Evolutionary conservation across 1,140 invertebrate species (phyloP).

Genomic region (Cyphomyrmex costatus): DNA sequence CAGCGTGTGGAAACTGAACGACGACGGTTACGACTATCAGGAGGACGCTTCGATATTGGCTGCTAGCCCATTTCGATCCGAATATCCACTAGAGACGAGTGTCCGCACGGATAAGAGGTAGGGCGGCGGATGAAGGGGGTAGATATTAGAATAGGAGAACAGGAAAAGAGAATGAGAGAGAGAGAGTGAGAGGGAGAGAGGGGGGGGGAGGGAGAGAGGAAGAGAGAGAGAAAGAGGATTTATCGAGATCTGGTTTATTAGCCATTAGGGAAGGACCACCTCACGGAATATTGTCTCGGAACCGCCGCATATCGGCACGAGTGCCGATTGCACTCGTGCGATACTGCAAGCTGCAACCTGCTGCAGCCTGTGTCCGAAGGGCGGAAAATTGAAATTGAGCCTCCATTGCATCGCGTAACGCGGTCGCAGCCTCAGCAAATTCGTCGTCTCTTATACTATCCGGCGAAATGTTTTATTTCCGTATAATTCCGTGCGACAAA

Average conservation of each 20-base stretch:
- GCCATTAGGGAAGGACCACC: conserved; percentile 67
- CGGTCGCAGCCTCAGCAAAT: conserved; percentile 32
- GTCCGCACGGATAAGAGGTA: not conserved
- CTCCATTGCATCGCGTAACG: conserved; percentile 23
- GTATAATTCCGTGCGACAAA: conserved; percentile 5
- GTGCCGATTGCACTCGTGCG: conserved; percentile 56
- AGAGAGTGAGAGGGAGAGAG: no score
- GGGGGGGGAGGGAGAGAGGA: conserved; percentile 27
- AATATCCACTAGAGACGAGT: conserved; percentile 61
- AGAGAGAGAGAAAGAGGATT: conserved; percentile 46
- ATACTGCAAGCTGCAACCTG: conserved; percentile 64
- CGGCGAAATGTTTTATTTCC: conserved; percentile 49
- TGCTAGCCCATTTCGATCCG: conserved; percentile 51
- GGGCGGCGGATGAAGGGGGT: not conserved
- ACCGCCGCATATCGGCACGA: conserved; percentile 50
- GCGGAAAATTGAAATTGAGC: conserved; percentile 77
- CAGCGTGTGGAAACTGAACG: conserved; percentile 48
- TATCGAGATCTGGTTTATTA: conserved; percentile 71
- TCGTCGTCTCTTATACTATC: conserved; percentile 33
- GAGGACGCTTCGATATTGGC: conserved; percentile 65
- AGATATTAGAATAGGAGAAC: conserved; percentile 66
- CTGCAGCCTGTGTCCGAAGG: conserved; percentile 73
- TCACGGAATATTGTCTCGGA: conserved; percentile 68
- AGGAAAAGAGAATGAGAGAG: conserved; percentile 3
- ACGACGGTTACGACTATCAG: conserved; percentile 35